Evolutionary conservation across 2,888 invertebrate genomes (phyloP).

Genomic region (Aricia artaxerxes): DNA sequence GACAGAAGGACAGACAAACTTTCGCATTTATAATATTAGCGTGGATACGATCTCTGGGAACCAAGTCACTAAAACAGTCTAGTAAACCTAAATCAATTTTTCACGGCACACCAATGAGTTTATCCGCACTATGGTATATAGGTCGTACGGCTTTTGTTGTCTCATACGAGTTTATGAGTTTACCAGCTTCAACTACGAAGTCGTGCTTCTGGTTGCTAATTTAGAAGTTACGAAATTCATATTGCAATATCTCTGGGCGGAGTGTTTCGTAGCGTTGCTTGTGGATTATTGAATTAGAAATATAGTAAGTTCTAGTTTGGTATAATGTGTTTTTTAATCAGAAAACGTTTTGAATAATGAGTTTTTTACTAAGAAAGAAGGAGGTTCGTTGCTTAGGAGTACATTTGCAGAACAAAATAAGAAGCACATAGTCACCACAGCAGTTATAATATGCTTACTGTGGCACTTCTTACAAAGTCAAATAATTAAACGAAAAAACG

Average conservation of each 20-base stretch:
- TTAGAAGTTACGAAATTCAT: constrained; percentile 19
- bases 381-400: too few species aligned
- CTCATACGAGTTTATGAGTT: constrained; percentile 23
- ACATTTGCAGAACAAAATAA: too few species aligned
- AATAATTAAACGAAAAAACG: too few species aligned
- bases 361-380: too few species aligned
- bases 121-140: not conserved
- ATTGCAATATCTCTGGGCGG: not conserved
- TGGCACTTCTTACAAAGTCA: too few species aligned
- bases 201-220: constrained; percentile 20
- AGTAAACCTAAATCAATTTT: not conserved
- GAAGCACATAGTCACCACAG: too few species aligned
- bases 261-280: not conserved
- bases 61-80: not conserved
- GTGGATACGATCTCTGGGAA: too few species aligned
- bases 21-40: too few species aligned
- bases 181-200: not conserved
- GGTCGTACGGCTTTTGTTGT: constrained; percentile 13
- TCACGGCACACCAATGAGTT: not conserved
- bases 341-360: too few species aligned
- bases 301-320: not conserved
- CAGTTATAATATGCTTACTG: too few species aligned
- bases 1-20: too few species aligned
- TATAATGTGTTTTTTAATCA: not conserved
- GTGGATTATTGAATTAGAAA: not conserved